Evolutionary conservation across 2,113 vertebrate species (phyloP), one percentile per base, ranked within the genome.

Genomic region (Chlorodrepanis virens): DNA sequence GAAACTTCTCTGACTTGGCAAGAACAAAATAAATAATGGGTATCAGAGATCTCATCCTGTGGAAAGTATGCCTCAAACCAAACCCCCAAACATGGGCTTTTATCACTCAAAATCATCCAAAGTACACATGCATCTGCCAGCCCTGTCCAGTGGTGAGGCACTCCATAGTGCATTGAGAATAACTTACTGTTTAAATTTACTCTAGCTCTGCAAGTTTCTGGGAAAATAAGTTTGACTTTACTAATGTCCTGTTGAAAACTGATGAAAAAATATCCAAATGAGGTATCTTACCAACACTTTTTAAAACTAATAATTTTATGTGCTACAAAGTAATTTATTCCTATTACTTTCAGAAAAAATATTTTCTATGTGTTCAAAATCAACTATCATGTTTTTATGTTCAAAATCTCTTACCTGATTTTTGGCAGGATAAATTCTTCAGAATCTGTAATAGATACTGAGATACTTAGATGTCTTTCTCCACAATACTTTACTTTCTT

Each of bases 41-140:
- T 95, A 94, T 95, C 75, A 16, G 54, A 89, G 50, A 97, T 77
- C 83, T 96, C 94, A 90, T 95, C 76, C 90, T 88, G 88, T 94
- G 95, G 90, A 97, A 97, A 95, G 27, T 86, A 74, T 52, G 85
- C n/a, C 42, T 96, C 92, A 86, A 74, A 86, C 63, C 76, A 92
- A 95, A 57, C 37, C 71, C 53, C 90, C 47, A 83, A 77, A 77
- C 31, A 77, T 52, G 54, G 24, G 29, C 29, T 93, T 88, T 94
- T 96, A 83, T 94, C 95, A 93, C 64, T 67, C 61, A 25, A 90
- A 90, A 83, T 94, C 79, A 81, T 74, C 59, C 83, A 70, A 5
- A 35, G 75, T 83, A 70, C 63, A 76, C 70, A 74, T 5, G 54
- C 50, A 89, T 72, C 59, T 93, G 68, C 78, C 88, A 94, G 68